Percentiles rank a stretch among this genome's conserved stretches.
These are phyloP conservation scores for Polyergus mexicanus DNA, from an alignment of 1,140 invertebrate genomes.

Conservation along the genomic window DNA sequence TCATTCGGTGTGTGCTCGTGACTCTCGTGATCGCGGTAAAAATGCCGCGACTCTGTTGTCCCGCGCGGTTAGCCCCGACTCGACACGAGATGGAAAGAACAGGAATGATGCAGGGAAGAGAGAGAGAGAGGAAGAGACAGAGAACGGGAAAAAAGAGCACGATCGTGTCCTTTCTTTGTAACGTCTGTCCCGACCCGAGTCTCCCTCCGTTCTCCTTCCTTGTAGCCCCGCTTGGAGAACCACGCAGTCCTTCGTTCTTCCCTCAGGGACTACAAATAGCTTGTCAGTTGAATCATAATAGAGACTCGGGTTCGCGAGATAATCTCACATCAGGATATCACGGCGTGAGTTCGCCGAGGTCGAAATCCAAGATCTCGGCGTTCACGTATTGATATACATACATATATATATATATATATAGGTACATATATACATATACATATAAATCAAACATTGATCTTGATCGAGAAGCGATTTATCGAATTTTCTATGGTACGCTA, in stretches of 20 bases:
- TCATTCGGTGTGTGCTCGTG: constrained; percentile 61
- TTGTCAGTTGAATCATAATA: constrained; percentile 83
- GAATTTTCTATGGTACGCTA: background rate
- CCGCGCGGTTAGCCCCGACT: constrained; percentile 58
- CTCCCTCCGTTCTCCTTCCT: constrained; percentile 30
- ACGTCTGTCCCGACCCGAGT: constrained; percentile 58
- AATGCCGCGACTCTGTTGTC: constrained; percentile 66
- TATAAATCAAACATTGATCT: constrained; percentile 11
- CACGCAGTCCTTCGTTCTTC: constrained; percentile 45
- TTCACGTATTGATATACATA: constrained; percentile 20
- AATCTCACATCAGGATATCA: constrained; percentile 75
- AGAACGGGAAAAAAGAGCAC: background rate
- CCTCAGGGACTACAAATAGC: constrained; percentile 80
- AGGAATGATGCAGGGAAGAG: background rate
- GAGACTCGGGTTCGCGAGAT: constrained; percentile 79
- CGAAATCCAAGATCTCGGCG: constrained; percentile 37
- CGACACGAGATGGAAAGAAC: constrained; percentile 14
- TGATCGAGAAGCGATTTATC: constrained; percentile 35
- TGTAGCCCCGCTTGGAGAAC: constrained; percentile 29
- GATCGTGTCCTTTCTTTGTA: constrained; percentile 68
- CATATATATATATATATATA: background rate
- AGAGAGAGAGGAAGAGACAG: background rate
- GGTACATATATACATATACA: background rate
- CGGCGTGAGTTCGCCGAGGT: constrained; percentile 56
- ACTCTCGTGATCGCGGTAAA: constrained; percentile 66